These are phyloP conservation scores for Gari tellinella DNA, from an alignment of 2,888 invertebrate species.

Conservation along the genomic window DNA sequence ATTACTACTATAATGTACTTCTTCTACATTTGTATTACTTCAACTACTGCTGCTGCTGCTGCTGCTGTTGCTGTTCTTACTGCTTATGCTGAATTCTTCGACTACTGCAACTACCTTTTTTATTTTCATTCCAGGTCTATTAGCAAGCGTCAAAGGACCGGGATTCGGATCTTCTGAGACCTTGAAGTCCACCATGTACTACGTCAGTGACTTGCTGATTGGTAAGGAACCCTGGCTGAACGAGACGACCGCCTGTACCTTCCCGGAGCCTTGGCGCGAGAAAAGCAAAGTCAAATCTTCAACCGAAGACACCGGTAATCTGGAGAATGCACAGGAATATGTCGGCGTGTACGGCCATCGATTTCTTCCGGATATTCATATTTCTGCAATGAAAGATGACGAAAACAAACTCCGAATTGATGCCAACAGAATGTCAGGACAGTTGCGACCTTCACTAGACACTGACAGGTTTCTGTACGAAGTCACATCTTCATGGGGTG, in stretches of 20 bases:
- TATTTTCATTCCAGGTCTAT: conserved; percentile 1
- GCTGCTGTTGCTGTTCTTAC: no score
- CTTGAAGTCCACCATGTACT: background rate
- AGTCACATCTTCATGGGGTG: background rate
- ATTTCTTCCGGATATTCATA: conserved; percentile 3
- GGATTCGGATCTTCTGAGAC: background rate
- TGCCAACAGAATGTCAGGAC: conserved; percentile 1
- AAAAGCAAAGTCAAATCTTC: background rate
- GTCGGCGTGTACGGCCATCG: background rate
- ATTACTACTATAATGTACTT: no score
- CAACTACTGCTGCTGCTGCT: no score
- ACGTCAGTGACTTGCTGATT: conserved; percentile 69
- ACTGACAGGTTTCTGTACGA: conserved; percentile 1
- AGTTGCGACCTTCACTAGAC: background rate
- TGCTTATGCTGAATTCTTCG: no score
- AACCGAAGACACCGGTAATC: background rate
- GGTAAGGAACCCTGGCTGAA: conserved; percentile 79
- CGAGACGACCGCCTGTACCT: conserved; percentile 74
- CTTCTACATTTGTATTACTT: no score
- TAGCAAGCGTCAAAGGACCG: conserved; percentile 1
- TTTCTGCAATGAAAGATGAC: background rate
- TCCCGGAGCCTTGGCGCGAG: conserved; percentile 73
- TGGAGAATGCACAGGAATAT: background rate
- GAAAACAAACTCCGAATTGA: background rate
- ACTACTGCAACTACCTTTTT: no score